A percentile compares a stretch with the other conserved stretches of the same genome.
Conservation (phyloP, 2,888 invertebrate genomes). For the Leptothorax acervorum region DNA sequence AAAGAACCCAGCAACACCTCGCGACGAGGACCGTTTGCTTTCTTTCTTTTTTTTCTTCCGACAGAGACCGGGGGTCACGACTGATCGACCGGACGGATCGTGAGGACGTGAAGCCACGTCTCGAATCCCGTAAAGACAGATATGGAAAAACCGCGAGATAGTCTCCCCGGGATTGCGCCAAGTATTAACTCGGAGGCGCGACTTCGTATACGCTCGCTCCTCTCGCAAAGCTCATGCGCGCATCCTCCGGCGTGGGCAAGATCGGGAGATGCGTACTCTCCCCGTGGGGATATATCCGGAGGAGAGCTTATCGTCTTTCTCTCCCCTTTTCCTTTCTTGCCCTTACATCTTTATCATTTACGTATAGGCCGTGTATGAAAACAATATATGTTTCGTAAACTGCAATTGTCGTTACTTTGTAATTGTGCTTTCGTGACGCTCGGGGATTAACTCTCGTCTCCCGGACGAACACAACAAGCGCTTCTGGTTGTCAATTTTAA, state of each 20-base stretch:
- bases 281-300: neutral
- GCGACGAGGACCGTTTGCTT: neutral
- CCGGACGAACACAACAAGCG: too few relatives aligned
- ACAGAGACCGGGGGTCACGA: neutral
- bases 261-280: conserved; percentile 32
- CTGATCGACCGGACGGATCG: neutral
- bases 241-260: conserved; percentile 30
- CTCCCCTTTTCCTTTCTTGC: neutral
- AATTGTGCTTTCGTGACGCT: too few relatives aligned
- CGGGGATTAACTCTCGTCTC: too few relatives aligned
- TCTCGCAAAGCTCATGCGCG: conserved; percentile 17
- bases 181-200: conserved; percentile 7
- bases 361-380: too few relatives aligned
- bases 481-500: too few relatives aligned
- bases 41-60: neutral
- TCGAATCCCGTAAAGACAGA: neutral
- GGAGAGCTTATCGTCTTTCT: neutral
- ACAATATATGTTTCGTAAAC: too few relatives aligned
- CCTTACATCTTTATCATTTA: neutral
- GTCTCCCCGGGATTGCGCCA: neutral
- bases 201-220: neutral
- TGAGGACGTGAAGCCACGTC: neutral
- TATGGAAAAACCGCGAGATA: neutral
- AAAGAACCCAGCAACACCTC: neutral
- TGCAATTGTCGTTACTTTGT: too few relatives aligned